phyloP scores from a whole-genome alignment of 2,113 vertebrate genomes.

The Varanus salvator region DNA sequence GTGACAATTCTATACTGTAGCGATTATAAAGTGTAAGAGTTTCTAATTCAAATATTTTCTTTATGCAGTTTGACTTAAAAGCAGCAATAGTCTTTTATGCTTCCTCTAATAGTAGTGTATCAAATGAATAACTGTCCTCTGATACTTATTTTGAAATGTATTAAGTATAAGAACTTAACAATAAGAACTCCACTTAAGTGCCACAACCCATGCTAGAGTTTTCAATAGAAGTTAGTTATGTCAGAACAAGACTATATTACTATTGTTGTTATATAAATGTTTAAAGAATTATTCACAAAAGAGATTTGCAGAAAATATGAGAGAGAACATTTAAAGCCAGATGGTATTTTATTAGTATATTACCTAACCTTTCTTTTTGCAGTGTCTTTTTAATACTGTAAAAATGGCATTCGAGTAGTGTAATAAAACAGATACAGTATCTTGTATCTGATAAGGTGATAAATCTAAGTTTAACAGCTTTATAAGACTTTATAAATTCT shows the following conservation, averaged over 20 bases:
- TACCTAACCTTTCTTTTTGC: conserved; percentile 40
- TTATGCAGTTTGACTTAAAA: neutral
- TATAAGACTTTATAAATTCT: conserved; percentile 77
- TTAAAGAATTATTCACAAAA: conserved; percentile 47
- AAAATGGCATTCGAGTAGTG: conserved; percentile 63
- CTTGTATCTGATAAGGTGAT: conserved; percentile 70
- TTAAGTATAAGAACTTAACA: neutral
- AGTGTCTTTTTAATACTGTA: conserved; percentile 5
- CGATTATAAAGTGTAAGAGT: neutral
- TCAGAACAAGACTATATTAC: neutral
- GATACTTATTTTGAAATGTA: neutral
- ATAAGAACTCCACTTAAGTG: neutral
- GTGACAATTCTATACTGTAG: neutral
- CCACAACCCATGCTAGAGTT: neutral
- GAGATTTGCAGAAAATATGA: conserved; percentile 46
- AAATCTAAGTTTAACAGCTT: conserved; percentile 76
- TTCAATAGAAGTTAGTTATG: neutral
- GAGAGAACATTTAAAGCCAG: conserved; percentile 48
- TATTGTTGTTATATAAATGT: neutral
- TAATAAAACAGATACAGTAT: conserved; percentile 71
- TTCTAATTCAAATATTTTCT: neutral
- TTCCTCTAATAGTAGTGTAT: neutral
- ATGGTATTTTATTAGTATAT: conserved; percentile 56
- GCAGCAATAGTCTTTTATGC: neutral
- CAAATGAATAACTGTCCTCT: neutral